phyloP scores from a whole-genome alignment of 2,888 invertebrate species.

The Trissolcus japonicus region DNA sequence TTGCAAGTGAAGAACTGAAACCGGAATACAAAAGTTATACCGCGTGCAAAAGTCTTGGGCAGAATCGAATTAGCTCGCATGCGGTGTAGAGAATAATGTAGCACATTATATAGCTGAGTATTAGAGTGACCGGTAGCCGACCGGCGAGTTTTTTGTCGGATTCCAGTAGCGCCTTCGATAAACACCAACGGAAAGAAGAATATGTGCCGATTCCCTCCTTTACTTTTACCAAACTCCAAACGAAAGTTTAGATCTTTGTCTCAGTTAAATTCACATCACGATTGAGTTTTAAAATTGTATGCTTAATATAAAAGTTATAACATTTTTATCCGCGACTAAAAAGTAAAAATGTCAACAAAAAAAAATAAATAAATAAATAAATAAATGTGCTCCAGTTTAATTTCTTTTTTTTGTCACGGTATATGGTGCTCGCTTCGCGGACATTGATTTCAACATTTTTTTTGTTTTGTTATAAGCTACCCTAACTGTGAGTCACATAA shows the following conservation, averaged over 20 bases:
- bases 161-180: conserved; percentile 75
- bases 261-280: background rate
- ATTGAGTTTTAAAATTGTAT: too few relatives aligned
- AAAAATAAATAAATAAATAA: too few relatives aligned
- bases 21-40: conserved; percentile 56
- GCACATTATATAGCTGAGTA: conserved; percentile 68
- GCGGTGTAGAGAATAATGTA: conserved; percentile 68
- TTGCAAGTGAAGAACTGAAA: conserved; percentile 54
- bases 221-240: conserved; percentile 68
- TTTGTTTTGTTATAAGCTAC: conserved; percentile 58
- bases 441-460: conserved; percentile 39
- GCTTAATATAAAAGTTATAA: too few relatives aligned
- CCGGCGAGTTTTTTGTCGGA: conserved; percentile 72
- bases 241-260: conserved; percentile 42
- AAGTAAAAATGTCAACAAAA: conserved; percentile 8
- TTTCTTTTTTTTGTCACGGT: background rate
- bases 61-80: conserved; percentile 61
- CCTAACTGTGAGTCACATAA: conserved; percentile 72
- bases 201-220: conserved; percentile 60
- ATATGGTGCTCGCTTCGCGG: conserved; percentile 6
- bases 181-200: conserved; percentile 65
- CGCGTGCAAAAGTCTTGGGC: conserved; percentile 48
- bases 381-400: background rate
- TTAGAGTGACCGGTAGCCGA: conserved; percentile 72
- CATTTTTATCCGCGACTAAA: background rate